Evolutionary conservation across 1,140 invertebrate genomes (phyloP), one percentile per base, ranked within the genome.

Genomic region (Caerostris extrusa): DNA sequence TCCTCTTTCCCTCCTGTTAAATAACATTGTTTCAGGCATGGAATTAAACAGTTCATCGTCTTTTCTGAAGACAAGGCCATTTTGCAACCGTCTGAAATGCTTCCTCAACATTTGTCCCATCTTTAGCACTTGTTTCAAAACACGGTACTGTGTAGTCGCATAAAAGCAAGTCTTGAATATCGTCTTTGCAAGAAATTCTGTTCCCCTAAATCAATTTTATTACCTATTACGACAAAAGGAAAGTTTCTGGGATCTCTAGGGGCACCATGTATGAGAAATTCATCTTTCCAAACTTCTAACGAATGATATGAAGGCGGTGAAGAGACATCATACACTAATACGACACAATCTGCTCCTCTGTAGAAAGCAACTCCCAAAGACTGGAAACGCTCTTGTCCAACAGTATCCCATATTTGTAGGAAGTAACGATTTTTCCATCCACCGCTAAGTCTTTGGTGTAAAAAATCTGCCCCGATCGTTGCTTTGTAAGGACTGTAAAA

Each of bases 361-460:
- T 99, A 99, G 96, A 99, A 99, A n/a, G 99, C 99, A 92, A 99
- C 99, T 95, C 99, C 99, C 90, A 99, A 71, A 0, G 98, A 99
- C 96, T 99, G 99, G 96, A 99, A 99, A 95, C 99, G 97, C 96
- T 99, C 99, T 96, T 99, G 99, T 12, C 99, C 99, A 94, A 99
- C 99, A 92, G 99, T 99, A 95, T 99, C 99, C 99, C 99, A 99
- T 96, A 99, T 99, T 98, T 99, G 99, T 98, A 99, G n/a, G n/a
- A 99, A 95, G 99, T 99, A 86, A 99, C 99, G 95, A 99, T 97
- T 95, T 98, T 97, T 96, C 99, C 99, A 96, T 99, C 99, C 14
- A 99, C 98, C 96, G 98, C 98, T 83, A 99, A 98, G 97, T 99
- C 99, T 97, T 99, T 99, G 95, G 99, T 99, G 95, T 99, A 97